Conservation (phyloP, 2,888 invertebrate genomes). For the Glomeris marginata region DNA sequence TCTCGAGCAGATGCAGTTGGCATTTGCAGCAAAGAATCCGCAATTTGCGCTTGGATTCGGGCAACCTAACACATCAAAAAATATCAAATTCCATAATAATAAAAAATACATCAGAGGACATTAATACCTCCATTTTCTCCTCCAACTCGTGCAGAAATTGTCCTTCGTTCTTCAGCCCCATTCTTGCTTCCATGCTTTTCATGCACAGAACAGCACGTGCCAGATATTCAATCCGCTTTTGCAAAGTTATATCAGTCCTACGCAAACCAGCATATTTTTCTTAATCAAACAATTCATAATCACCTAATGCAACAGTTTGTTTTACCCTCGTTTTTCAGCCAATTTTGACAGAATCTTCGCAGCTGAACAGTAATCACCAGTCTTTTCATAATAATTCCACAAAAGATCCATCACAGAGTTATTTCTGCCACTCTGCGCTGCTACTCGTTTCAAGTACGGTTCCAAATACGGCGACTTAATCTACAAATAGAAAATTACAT, state of each 20-base stretch:
- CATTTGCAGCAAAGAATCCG: slow-evolving; percentile 46
- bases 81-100: too few relatives aligned
- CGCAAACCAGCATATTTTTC: slow-evolving; percentile 20
- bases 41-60: slow-evolving; percentile 38
- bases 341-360: slow-evolving; percentile 77
- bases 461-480: slow-evolving; percentile 50
- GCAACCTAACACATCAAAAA: slow-evolving; percentile 25
- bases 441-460: slow-evolving; percentile 45
- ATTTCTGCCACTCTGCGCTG: slow-evolving; percentile 37
- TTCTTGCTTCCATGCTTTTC: slow-evolving; percentile 53
- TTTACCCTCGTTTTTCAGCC: slow-evolving; percentile 45
- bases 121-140: slow-evolving; percentile 83
- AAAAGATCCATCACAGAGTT: slow-evolving; percentile 58
- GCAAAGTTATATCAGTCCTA: slow-evolving; percentile 56
- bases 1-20: slow-evolving; percentile 28
- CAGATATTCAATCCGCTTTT: slow-evolving; percentile 74
- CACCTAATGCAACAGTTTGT: not conserved
- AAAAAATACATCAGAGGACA: slow-evolving; percentile 23
- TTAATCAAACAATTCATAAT: slow-evolving; percentile 3
- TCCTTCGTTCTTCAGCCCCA: slow-evolving; percentile 45
- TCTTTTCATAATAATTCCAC: slow-evolving; percentile 93
- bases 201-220: slow-evolving; percentile 90
- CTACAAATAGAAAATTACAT: slow-evolving; percentile 20
- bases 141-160: slow-evolving; percentile 75
- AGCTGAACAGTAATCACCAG: slow-evolving; percentile 78